Percentiles rank a stretch among this genome's conserved stretches.
Conservation (phyloP, 2,888 invertebrate species). For the Drosophila anomelani region DNA sequence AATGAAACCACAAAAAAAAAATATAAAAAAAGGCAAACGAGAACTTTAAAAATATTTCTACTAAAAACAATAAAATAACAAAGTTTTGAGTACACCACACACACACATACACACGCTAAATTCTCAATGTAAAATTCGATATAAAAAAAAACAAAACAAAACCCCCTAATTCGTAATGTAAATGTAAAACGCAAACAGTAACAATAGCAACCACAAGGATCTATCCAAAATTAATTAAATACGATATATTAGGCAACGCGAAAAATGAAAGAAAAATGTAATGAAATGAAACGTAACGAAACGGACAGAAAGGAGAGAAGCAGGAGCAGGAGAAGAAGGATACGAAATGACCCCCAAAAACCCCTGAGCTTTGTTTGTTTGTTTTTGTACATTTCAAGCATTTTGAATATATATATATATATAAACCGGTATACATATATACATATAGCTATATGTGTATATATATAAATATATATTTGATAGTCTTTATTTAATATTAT, state of each 20-base stretch:
- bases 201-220: slow-evolving; percentile 48
- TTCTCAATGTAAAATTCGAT: slow-evolving; percentile 43
- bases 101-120: slow-evolving; percentile 21
- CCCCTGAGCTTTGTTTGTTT: slow-evolving; percentile 35
- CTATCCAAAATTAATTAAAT: slow-evolving; percentile 18
- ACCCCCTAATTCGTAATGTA: slow-evolving; percentile 28
- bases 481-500: slow-evolving; percentile 48
- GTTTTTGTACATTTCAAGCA: slow-evolving; percentile 52
- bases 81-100: slow-evolving; percentile 24
- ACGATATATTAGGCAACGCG: slow-evolving; percentile 43
- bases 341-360: slow-evolving; percentile 33
- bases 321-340: not conserved
- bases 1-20: slow-evolving; percentile 19
- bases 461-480: slow-evolving; percentile 41
- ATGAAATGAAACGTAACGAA: slow-evolving; percentile 2
- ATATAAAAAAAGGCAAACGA: not conserved
- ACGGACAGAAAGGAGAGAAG: too few relatives aligned
- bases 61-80: slow-evolving; percentile 32
- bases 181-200: slow-evolving; percentile 22
- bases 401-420: slow-evolving; percentile 27
- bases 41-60: slow-evolving; percentile 30
- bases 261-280: slow-evolving; percentile 1
- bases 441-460: slow-evolving; percentile 18
- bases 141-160: not conserved
- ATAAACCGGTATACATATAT: slow-evolving; percentile 18